These are phyloP conservation scores for Puntigrus tetrazona DNA, from an alignment of 2,113 vertebrate species.

Conservation along the genomic window DNA sequence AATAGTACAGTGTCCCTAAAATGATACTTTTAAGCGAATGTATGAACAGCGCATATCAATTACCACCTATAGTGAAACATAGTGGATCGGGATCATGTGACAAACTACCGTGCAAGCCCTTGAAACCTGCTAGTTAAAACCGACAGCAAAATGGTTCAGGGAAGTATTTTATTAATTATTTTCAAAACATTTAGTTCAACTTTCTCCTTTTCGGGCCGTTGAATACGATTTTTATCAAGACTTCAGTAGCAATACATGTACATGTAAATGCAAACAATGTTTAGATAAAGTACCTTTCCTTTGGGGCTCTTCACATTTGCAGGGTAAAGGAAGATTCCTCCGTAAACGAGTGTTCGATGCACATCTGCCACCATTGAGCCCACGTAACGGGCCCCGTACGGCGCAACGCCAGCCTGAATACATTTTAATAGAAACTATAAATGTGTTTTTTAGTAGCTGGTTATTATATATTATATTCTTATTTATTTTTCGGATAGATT, in stretches of 20 bases:
- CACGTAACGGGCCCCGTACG: constrained; percentile 87
- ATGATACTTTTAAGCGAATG: not conserved
- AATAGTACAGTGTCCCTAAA: not conserved
- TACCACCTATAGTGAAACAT: not conserved
- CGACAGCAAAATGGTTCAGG: too few relatives aligned
- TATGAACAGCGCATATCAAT: not conserved
- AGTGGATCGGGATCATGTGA: not conserved
- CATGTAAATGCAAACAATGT: not conserved
- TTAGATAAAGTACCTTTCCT: constrained; percentile 83
- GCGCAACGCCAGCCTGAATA: constrained; percentile 84
- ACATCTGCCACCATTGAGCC: constrained; percentile 98
- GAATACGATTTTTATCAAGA: not conserved
- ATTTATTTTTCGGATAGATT: not conserved
- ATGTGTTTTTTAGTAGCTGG: not conserved
- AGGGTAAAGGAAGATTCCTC: constrained; percentile 95
- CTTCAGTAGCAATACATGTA: too few relatives aligned
- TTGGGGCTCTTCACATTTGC: constrained; percentile 88
- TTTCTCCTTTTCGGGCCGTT: not conserved
- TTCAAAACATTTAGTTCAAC: not conserved
- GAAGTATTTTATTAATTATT: not conserved
- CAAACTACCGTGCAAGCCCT: not conserved
- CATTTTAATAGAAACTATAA: not conserved
- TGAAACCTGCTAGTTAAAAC: not conserved
- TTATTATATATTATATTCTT: not conserved
- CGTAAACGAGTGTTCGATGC: constrained; percentile 94